Percentiles rank a stretch among this genome's conserved stretches.
phyloP scores from a whole-genome alignment of 2,888 invertebrate species.

The Clitarchus hookeri region DNA sequence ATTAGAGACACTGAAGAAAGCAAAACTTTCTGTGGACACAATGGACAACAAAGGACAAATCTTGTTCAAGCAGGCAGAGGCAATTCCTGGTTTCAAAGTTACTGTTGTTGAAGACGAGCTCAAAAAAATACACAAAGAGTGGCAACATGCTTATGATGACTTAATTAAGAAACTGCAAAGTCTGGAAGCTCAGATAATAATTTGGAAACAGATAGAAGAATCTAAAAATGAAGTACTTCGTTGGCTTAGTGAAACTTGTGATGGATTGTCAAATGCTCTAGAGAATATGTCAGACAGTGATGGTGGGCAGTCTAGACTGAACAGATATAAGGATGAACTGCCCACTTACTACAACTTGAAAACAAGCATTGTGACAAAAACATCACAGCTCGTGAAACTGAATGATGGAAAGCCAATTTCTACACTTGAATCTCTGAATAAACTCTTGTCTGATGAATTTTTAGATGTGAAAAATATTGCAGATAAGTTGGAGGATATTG shows the following conservation, averaged over 20 bases:
- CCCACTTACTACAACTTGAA: constrained; percentile 76
- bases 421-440: constrained; percentile 67
- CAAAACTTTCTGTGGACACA: constrained; percentile 75
- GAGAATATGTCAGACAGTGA: constrained; percentile 81
- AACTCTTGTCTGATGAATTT: constrained; percentile 76
- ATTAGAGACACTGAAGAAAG: constrained; percentile 73
- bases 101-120: constrained; percentile 54
- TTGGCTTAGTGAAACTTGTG: constrained; percentile 84
- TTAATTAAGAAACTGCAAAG: constrained; percentile 76
- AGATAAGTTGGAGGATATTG: constrained; percentile 72
- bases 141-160: constrained; percentile 73
- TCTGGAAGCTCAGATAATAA: constrained; percentile 85
- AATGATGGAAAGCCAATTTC: constrained; percentile 73
- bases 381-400: constrained; percentile 75
- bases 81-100: constrained; percentile 67
- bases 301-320: constrained; percentile 74
- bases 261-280: constrained; percentile 73
- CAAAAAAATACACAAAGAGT: constrained; percentile 65
- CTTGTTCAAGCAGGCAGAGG: constrained; percentile 70
- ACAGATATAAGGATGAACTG: constrained; percentile 84
- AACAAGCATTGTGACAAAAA: constrained; percentile 78
- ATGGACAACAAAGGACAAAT: constrained; percentile 77
- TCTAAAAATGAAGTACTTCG: constrained; percentile 79
- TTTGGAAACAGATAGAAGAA: constrained; percentile 91
- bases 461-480: constrained; percentile 73